Conservation (phyloP, 2,113 vertebrate genomes). For the Nestor notabilis region DNA sequence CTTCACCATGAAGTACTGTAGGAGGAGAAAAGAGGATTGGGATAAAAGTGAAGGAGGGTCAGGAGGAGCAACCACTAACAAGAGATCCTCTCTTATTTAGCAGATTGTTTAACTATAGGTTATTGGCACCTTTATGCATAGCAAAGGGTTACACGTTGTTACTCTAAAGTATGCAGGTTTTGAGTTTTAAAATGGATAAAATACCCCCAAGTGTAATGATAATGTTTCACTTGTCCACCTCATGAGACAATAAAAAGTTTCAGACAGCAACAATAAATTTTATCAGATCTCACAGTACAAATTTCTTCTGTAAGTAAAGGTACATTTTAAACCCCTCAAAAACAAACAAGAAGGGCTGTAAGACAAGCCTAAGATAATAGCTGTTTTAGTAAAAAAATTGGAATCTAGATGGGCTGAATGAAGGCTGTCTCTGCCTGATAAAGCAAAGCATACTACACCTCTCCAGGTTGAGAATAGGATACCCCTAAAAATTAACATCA, state of each 20-base stretch:
- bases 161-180: not conserved
- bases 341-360: not conserved
- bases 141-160: not conserved
- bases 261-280: not conserved
- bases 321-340: not conserved
- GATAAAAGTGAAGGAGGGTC: not conserved
- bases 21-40: not conserved
- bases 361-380: not conserved
- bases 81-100: not conserved
- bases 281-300: not conserved
- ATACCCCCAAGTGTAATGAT: not conserved
- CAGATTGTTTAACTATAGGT: not conserved
- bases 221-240: not conserved
- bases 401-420: not conserved
- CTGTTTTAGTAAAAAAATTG: not conserved
- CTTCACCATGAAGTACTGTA: not conserved
- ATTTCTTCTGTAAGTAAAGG: not conserved
- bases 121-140: constrained; percentile 10
- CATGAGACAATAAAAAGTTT: not conserved
- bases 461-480: not conserved
- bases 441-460: not conserved
- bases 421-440: not conserved
- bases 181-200: not conserved
- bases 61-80: not conserved
- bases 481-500: not conserved